Evolutionary conservation across 2,797 vertebrate genomes (phyloP).

Genomic region (Acestrorhynchus altus): DNA sequence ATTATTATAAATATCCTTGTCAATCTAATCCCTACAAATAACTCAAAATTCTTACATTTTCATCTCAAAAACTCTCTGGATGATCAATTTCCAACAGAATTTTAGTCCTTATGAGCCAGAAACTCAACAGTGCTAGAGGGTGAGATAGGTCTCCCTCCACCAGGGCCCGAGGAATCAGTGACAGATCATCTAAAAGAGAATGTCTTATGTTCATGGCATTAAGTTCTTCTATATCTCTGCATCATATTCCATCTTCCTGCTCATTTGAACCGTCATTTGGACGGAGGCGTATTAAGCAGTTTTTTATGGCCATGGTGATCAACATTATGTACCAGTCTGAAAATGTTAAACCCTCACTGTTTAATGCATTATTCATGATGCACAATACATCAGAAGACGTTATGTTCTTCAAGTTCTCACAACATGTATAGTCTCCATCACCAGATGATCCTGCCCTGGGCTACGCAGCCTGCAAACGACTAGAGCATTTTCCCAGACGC

Average conservation of each 20-base stretch:
- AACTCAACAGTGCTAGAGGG: no score
- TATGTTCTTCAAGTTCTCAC: neutral
- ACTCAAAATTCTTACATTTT: no score
- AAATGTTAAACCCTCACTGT: neutral
- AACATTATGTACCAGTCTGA: slow-evolving; percentile 4
- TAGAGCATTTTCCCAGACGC: neutral
- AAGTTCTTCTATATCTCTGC: neutral
- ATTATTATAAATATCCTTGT: no score
- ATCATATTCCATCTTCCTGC: neutral
- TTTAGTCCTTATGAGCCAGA: no score
- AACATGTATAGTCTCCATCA: neutral
- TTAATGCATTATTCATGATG: neutral
- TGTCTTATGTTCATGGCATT: neutral
- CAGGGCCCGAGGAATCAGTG: neutral
- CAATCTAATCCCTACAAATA: no score
- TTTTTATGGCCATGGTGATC: neutral
- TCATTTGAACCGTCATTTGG: slow-evolving; percentile 1
- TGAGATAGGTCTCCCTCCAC: neutral
- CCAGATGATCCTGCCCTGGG: neutral
- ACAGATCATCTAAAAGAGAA: neutral
- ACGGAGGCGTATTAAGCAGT: neutral
- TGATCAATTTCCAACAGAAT: no score
- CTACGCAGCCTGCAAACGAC: neutral
- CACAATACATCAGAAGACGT: neutral
- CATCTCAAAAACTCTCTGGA: no score